Conservation (phyloP, 2,888 invertebrate species). For the Epistrophella euchroma region DNA sequence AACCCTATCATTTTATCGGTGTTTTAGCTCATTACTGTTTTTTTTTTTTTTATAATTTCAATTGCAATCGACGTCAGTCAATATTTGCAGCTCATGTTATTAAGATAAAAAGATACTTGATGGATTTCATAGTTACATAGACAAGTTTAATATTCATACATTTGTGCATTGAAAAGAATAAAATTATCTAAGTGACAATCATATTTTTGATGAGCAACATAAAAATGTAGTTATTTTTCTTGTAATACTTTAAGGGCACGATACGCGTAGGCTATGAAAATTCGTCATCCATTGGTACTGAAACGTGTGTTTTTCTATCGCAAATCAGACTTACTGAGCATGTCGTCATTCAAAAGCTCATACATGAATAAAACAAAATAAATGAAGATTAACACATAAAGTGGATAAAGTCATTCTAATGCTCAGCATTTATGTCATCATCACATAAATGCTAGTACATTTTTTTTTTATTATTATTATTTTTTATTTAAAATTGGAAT, state of each 20-base stretch:
- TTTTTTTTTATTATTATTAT: conserved; percentile 2
- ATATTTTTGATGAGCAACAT: not conserved
- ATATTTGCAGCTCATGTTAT: conserved; percentile 35
- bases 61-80: conserved; percentile 48
- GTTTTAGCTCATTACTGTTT: not conserved
- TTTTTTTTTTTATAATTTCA: not conserved
- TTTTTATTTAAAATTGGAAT: not conserved
- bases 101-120: conserved; percentile 38
- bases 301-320: not conserved
- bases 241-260: not conserved
- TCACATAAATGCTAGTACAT: conserved; percentile 10
- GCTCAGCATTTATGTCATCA: no score
- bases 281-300: not conserved
- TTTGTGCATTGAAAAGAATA: not conserved
- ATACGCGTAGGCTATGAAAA: not conserved
- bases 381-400: conserved; percentile 47
- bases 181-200: not conserved
- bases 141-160: no score
- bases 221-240: not conserved
- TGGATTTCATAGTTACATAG: no score
- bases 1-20: no score
- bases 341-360: not conserved
- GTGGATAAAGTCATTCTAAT: conserved; percentile 43
- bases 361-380: not conserved
- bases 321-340: not conserved